A percentile compares a stretch with the other conserved stretches of the same genome.
These are phyloP conservation scores for Catocala nupta DNA, from an alignment of 2,888 invertebrate species.

Conservation along the genomic window DNA sequence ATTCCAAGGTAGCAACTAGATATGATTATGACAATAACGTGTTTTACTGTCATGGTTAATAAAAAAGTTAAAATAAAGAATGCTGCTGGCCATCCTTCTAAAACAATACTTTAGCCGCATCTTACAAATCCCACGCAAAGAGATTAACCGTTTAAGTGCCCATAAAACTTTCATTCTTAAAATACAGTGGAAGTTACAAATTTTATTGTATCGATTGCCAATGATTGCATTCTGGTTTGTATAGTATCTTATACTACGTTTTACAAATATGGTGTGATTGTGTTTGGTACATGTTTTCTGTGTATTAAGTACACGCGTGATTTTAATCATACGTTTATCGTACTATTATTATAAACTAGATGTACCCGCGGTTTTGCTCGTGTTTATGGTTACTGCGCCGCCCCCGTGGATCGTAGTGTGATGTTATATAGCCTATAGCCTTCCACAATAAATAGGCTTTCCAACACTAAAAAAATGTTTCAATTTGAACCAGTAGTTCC, in stretches of 20 bases:
- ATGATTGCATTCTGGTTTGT: conserved; percentile 16
- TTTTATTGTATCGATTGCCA: conserved; percentile 20
- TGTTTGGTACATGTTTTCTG: neutral
- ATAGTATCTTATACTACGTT: neutral
- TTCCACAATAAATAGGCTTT: too few species aligned
- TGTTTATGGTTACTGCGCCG: too few species aligned
- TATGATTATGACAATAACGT: neutral
- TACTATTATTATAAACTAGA: too few species aligned
- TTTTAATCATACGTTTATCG: too few species aligned
- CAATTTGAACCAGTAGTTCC: too few species aligned
- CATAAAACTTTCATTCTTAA: conserved; percentile 20
- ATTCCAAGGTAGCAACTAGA: too few species aligned
- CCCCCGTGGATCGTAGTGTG: too few species aligned
- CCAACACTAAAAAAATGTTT: too few species aligned
- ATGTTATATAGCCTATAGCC: too few species aligned
- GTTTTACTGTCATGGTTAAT: too few species aligned
- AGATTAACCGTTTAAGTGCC: conserved; percentile 17
- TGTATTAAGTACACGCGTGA: too few species aligned
- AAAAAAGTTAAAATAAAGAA: conserved; percentile 1
- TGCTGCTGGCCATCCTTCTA: neutral
- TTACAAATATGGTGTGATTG: neutral
- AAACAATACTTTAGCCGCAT: conserved; percentile 17
- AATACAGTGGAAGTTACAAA: conserved; percentile 15
- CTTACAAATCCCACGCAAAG: conserved; percentile 14
- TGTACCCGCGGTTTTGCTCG: too few species aligned